Evolutionary conservation across 2,888 invertebrate species (phyloP).

Genomic region (Protonemura montana): DNA sequence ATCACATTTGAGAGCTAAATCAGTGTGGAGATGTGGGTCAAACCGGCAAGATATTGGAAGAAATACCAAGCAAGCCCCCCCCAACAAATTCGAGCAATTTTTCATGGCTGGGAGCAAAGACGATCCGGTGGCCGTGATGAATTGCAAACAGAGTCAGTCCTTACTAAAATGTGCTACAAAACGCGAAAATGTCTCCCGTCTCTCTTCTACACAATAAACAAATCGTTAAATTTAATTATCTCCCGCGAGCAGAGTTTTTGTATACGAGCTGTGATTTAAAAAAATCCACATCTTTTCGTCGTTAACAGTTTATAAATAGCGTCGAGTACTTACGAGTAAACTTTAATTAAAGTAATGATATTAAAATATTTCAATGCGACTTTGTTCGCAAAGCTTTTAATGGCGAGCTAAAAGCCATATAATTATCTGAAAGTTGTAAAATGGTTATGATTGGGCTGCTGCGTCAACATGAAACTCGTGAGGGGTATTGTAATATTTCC

Average conservation of each 20-base stretch:
- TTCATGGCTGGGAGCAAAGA: not conserved
- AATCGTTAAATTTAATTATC: not conserved
- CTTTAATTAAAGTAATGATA: slow-evolving; percentile 15
- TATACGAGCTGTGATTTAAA: not conserved
- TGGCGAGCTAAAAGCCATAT: slow-evolving; percentile 19
- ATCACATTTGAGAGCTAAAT: not conserved
- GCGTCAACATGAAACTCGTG: not conserved
- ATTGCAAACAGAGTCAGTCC: not conserved
- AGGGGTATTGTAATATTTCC: not conserved
- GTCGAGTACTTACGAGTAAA: not conserved
- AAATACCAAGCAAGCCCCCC: not conserved
- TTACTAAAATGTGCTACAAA: not conserved
- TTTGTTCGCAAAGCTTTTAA: slow-evolving; percentile 24
- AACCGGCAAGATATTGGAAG: not conserved
- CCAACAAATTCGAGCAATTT: not conserved
- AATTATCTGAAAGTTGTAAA: slow-evolving; percentile 16
- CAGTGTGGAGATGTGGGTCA: slow-evolving; percentile 19
- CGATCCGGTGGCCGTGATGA: not conserved
- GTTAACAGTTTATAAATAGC: not conserved
- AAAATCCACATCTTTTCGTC: not conserved
- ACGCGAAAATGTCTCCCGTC: not conserved
- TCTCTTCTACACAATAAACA: not conserved
- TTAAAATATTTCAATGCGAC: slow-evolving; percentile 12
- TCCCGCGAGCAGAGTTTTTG: not conserved
- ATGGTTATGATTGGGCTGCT: slow-evolving; percentile 20